Conservation (phyloP, 2,888 invertebrate species). For the Eretmocerus hayati region DNA sequence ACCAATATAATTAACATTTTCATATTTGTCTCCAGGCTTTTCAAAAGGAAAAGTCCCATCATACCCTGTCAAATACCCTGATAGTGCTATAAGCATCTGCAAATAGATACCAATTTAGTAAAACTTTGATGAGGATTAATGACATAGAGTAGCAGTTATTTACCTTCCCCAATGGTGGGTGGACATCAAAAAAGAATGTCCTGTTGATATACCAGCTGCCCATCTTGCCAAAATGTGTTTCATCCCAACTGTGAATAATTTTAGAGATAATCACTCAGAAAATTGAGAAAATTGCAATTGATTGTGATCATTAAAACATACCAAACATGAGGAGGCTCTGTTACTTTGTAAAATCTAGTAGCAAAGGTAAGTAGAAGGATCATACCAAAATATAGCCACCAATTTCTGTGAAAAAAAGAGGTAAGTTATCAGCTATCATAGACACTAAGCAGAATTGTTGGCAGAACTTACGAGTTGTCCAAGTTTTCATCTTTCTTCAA, state of each 20-base stretch:
- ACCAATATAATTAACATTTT: conserved; percentile 78
- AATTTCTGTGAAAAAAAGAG: conserved; percentile 43
- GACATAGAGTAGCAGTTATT: conserved; percentile 9
- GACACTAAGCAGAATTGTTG: neutral
- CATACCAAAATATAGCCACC: conserved; percentile 63
- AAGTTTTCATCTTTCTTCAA: neutral
- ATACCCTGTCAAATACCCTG: conserved; percentile 87
- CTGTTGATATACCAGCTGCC: conserved; percentile 96
- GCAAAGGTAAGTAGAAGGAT: conserved; percentile 61
- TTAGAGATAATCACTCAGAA: no score
- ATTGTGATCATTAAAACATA: conserved; percentile 50
- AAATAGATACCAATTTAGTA: neutral
- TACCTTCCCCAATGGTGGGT: conserved; percentile 95
- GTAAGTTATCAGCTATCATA: neutral
- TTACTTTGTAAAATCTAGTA: conserved; percentile 83
- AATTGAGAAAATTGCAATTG: no score
- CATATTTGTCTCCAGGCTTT: conserved; percentile 93
- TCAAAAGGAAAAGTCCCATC: conserved; percentile 91
- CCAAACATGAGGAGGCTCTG: conserved; percentile 92
- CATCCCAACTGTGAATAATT: conserved; percentile 79
- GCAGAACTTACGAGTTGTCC: conserved; percentile 9
- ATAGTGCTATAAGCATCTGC: conserved; percentile 89
- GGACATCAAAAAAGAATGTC: conserved; percentile 97
- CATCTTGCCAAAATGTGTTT: conserved; percentile 99
- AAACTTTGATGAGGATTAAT: neutral